Evolutionary conservation across 2,888 invertebrate species (phyloP), one percentile per base, ranked within the genome.

Genomic region (Drosophila paramelanica): DNA sequence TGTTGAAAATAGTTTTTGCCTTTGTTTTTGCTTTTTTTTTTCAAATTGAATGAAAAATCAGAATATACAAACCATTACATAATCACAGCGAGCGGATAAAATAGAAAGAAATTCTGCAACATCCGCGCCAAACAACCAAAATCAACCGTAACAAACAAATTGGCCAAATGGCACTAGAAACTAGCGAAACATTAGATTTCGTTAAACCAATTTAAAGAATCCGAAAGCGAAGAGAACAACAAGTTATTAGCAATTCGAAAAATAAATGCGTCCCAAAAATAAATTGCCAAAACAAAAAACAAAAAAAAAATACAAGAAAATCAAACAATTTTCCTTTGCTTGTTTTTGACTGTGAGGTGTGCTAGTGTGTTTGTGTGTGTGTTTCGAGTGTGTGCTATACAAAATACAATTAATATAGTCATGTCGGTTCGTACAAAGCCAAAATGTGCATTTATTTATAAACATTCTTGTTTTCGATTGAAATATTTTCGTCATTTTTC

Each of bases 201-300:
- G 13, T 38, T 45, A 39, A 49, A 49, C 36, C 38, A 6, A 39
- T 33, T 20, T 43, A 25, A 56, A 55, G 38, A 20, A 64, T 50
- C 58, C 51, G 20, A 49, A 39, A 51, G 64, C 38, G 38, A 67
- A 61, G 61, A 73, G 67, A 76, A 88, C 82, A 85, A 76, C 73
- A 74, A 83, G 73, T 89, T 87, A 87, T 89, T 89, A 87, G 79
- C 73, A 36, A 68, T 51, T 45, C 61, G 77, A 79, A 79, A 76
- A 77, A 83, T 76, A 83, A 77, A 81, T 79, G 77, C 69, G 72
- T 64, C 78, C 76, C 67, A 78, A 90, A 89, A 88, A 88, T 84
- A 89, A 86, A 77, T 73, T 77, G 73, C 58, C 66, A 76, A 83
- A 77, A 69, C 17, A 56, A 49, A 61, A 36, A 36, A 56, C 49